Conservation (phyloP, 2,113 vertebrate species). For the Hemichromis elongatus region DNA sequence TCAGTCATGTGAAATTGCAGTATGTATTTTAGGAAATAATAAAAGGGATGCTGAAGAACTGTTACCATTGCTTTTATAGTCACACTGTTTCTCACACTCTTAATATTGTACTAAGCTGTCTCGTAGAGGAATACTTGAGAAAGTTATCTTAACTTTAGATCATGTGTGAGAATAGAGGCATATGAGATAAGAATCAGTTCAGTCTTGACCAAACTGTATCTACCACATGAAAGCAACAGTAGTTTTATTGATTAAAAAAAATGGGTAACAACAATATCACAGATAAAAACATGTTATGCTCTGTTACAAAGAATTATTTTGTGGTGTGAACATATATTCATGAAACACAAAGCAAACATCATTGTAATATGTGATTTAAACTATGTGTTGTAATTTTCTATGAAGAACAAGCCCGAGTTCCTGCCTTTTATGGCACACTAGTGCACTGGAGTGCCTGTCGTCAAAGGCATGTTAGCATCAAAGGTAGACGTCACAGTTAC, state of each 20-base stretch:
- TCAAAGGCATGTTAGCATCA: not conserved
- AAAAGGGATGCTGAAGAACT: not conserved
- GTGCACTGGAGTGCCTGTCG: not conserved
- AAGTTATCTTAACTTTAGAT: not conserved
- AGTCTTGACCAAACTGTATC: not conserved
- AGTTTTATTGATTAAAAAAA: not conserved
- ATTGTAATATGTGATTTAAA: not conserved
- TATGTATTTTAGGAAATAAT: not conserved
- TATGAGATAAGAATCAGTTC: not conserved
- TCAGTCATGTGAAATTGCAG: constrained; percentile 22
- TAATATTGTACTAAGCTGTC: not conserved
- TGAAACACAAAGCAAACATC: not conserved
- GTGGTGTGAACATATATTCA: not conserved
- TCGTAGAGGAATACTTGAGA: not conserved
- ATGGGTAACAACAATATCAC: not conserved
- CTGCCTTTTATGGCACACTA: not conserved
- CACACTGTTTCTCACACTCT: not conserved
- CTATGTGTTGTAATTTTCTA: not conserved
- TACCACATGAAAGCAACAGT: not conserved
- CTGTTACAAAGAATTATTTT: not conserved
- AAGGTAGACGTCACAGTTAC: not conserved
- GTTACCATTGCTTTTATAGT: not conserved
- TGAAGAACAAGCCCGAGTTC: not conserved
- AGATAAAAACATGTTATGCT: not conserved
- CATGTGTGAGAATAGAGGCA: not conserved